These are phyloP conservation scores for Casuarius casuarius DNA, from an alignment of 2,113 vertebrate species.

Conservation along the genomic window DNA sequence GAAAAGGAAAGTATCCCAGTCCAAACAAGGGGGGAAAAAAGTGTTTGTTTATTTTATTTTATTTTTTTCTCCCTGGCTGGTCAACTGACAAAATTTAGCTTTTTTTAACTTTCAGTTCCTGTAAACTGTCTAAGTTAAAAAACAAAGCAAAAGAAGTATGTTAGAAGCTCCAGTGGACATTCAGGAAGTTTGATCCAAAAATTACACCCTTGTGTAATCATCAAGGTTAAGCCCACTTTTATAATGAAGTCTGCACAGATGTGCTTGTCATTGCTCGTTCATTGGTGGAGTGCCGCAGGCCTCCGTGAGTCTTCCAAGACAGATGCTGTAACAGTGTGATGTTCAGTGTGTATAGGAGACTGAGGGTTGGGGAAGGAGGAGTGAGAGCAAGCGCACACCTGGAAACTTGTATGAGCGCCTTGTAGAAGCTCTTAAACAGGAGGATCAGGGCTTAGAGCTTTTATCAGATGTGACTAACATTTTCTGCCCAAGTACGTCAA, in stretches of 20 bases:
- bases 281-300: neutral
- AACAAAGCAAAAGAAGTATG: neutral
- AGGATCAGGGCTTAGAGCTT: conserved; percentile 14
- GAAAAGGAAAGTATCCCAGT: neutral
- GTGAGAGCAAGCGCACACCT: conserved; percentile 12
- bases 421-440: neutral
- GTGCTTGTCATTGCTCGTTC: neutral
- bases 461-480: conserved; percentile 48
- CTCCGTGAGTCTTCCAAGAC: neutral
- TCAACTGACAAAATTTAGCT: neutral
- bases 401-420: neutral
- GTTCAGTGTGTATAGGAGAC: neutral
- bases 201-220: neutral
- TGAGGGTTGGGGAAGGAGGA: neutral
- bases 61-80: fast-evolving
- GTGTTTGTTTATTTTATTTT: too few species aligned
- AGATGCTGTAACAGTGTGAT: neutral
- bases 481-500: conserved; percentile 67
- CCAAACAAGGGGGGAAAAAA: neutral
- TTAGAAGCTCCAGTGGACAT: neutral
- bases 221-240: neutral
- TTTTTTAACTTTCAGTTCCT: neutral
- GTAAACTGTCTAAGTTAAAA: neutral
- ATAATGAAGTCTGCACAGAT: neutral
- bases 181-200: neutral